Evolutionary conservation across 2,113 vertebrate genomes (phyloP).

Genomic region (Chloropsis hardwickii): DNA sequence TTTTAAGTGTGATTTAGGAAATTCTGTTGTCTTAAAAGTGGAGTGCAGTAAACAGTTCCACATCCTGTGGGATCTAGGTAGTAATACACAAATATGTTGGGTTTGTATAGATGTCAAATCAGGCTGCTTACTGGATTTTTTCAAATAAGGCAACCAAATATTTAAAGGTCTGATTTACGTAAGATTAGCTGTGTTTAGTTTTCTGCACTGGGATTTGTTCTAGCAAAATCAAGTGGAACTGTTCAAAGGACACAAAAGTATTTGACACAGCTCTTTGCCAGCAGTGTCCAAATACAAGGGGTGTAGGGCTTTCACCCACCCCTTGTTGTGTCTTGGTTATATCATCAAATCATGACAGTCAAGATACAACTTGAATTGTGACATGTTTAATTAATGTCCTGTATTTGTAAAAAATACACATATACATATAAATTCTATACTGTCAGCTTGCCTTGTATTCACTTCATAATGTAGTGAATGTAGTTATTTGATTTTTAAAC

Average conservation of each 20-base stretch:
- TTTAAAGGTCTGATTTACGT: background rate
- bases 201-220: background rate
- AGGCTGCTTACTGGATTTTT: background rate
- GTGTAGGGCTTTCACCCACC: background rate
- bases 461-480: conserved; percentile 75
- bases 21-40: background rate
- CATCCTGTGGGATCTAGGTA: background rate
- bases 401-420: background rate
- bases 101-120: background rate
- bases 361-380: background rate
- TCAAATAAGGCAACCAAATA: background rate
- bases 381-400: background rate
- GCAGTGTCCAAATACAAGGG: background rate
- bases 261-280: background rate
- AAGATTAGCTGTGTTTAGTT: background rate
- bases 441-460: conserved; percentile 57
- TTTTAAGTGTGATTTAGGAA: background rate
- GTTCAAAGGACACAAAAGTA: background rate
- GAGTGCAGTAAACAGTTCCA: background rate
- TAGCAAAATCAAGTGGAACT: background rate
- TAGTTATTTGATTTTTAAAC: conserved; percentile 80
- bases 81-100: background rate
- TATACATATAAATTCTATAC: background rate
- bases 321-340: background rate
- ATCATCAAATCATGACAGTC: background rate